Evolutionary conservation across 2,888 invertebrate genomes (phyloP), one percentile per base, ranked within the genome.

Genomic region (Isoperla grammatica): DNA sequence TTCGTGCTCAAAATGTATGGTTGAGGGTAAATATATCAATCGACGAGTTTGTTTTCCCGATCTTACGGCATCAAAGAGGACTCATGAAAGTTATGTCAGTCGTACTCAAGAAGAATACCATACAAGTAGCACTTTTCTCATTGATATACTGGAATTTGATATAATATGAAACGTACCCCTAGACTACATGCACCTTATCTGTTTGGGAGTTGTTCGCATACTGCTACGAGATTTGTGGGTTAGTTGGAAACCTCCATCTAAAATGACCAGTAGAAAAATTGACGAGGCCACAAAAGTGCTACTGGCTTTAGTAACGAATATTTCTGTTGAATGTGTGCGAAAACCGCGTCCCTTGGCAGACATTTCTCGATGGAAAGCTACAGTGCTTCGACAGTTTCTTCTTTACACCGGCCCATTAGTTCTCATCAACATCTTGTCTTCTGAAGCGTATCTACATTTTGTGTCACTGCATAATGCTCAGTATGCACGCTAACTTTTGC

Each of bases 331-430:
- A 57, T 71, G 70, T 64, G 61, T 60, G 4, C 56, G 70, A 39
- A 68, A 66, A 62, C 68, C 67, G 2, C 62, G 70, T 48, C 39
- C 65, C 5, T 50, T 71, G 5, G 53, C 12, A 59, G 65, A 69
- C 39, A 46, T 67, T n/a, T 63, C 65, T 6, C 61, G 65, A 20
- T 71, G 68, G 68, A 71, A 71, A 57, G 69, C 67, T 13, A 68
- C 68, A 6, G 70, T 70, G 61, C 68, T 66, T 40, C 42, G 69
- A 20, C 62, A 63, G 9, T 64, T 70, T 59, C 42, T 69, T 1
- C 57, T 70, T 20, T 69, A 70, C 56, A 64, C 65, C 15, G 69
- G 68, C 2, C 67, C 67, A 11, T 54, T 70, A 11, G 63, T 67
- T 50, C 56, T 70, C n/a, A n/a, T n/a, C n/a, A n/a, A n/a, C n/a